Conservation (phyloP, 2,797 vertebrate genomes). For the Loriculus beryllinus region DNA sequence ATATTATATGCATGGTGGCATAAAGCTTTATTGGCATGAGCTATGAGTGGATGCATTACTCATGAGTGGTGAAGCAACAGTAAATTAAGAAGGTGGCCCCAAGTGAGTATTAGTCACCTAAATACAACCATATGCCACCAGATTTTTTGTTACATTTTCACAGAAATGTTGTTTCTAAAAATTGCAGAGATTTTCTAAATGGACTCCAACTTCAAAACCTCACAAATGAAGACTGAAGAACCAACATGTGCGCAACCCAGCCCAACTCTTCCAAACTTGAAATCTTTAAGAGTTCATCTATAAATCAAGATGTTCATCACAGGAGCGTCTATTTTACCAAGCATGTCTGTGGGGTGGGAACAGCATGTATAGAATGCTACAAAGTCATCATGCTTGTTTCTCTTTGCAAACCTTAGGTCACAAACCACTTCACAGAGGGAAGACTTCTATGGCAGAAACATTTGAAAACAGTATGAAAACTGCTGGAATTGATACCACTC, state of each 20-base stretch:
- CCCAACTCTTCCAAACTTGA: background rate
- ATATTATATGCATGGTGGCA: conserved; percentile 30
- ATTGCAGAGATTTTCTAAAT: conserved; percentile 28
- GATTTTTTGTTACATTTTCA: conserved; percentile 44
- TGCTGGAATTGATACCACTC: background rate
- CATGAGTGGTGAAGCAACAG: conserved; percentile 63
- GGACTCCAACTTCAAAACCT: conserved; percentile 13
- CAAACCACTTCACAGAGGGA: conserved; percentile 18
- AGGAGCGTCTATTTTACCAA: conserved; percentile 1
- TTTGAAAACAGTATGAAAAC: conserved; percentile 16
- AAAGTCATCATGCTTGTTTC: conserved; percentile 33
- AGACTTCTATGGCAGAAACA: background rate
- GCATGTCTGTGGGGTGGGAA: background rate
- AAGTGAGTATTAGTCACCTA: conserved; percentile 64
- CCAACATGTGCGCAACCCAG: background rate
- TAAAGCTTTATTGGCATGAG: conserved; percentile 65
- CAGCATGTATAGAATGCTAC: background rate
- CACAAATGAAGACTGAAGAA: background rate
- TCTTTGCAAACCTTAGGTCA: conserved; percentile 26
- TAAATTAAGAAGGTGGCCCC: conserved; percentile 64
- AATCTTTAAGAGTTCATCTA: background rate
- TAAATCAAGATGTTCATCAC: background rate
- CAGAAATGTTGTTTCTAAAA: conserved; percentile 45
- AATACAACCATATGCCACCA: conserved; percentile 60
- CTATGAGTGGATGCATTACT: conserved; percentile 55